A percentile compares a stretch with the other conserved stretches of the same genome.
These are phyloP conservation scores for Rhizoglyphus robini DNA, from an alignment of 1,140 invertebrate genomes.

Conservation along the genomic window DNA sequence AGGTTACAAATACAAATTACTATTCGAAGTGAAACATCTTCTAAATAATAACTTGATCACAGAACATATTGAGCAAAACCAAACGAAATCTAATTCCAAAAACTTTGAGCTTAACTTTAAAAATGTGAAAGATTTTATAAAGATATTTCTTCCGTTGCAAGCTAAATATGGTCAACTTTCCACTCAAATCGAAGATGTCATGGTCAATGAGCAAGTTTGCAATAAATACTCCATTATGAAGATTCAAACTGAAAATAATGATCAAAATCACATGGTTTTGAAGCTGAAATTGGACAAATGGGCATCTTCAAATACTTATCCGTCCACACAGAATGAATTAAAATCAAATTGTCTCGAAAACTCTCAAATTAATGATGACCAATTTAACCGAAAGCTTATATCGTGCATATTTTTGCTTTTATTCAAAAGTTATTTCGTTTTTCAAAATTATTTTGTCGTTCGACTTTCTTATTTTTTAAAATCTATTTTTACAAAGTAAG, in stretches of 20 bases:
- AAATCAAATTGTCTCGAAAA: too few relatives aligned
- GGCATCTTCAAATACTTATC: not conserved
- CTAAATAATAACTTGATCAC: not conserved
- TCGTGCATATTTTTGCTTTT: not conserved
- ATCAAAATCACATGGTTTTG: not conserved
- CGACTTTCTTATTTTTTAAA: not conserved
- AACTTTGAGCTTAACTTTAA: slow-evolving; percentile 9
- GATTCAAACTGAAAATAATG: not conserved
- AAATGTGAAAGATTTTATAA: not conserved
- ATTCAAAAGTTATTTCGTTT: not conserved
- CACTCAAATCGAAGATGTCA: not conserved
- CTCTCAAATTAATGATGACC: too few relatives aligned
- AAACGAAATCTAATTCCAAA: slow-evolving; percentile 2
- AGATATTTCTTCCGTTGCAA: not conserved
- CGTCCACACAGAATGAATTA: too few relatives aligned
- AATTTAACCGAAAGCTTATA: not conserved
- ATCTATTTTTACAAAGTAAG: not conserved
- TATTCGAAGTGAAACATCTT: slow-evolving; percentile 2
- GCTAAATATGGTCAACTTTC: not conserved
- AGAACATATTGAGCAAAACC: not conserved
- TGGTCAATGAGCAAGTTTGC: not conserved
- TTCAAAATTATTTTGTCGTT: not conserved
- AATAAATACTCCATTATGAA: not conserved
- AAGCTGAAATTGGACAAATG: slow-evolving; percentile 7
- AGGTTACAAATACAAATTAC: slow-evolving; percentile 4